Evolutionary conservation across 1,140 invertebrate species (phyloP), one percentile per base, ranked within the genome.

Genomic region (Drosophila sulfurigaster): DNA sequence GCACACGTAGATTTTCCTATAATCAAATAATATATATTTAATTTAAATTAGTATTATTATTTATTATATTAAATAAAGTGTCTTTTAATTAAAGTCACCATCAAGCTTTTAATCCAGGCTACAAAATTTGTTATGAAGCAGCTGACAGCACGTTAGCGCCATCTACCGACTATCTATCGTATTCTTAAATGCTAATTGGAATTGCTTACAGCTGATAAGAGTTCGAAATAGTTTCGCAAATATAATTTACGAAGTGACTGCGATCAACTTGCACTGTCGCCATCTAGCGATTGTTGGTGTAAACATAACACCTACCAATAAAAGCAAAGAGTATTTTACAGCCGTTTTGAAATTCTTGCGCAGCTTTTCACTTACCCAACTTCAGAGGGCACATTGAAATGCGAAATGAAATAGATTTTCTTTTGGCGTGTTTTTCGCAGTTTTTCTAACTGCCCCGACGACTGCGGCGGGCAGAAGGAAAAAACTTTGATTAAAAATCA

Each of bases 401-500:
- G 16, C 46, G 46, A 49, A 62, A 62, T 62, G 46, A 62, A 62
- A 62, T 62, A 62, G 15, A 62, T 49, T 64, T 66, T 56, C 52
- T 57, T 57, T 63, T 58, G 28, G 52, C 35, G 43, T 46, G 52
- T 58, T 43, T 20, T 35, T 15, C 57, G 20, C 57, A 45, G 25
- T 59, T 43, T 49, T 45, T 60, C 51, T 54, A 54, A 54, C 51
- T 60, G 35, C 25, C 15, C 28, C 41, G 52, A 25, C 30, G 58
- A 43, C 13, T 16, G 46, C 43, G 54, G 43, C 8, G 11, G 64
- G 51, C 15, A 20, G 16, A 35, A 35, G 30, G 8, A 64, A 77
- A 87, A 87, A 82, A 88, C 76, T 71, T 85, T 87, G 83, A 87
- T 87, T 88, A 87, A 82, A 86, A 87, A 69, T 75, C 66, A 67